Base-by-base conservation (phyloP, 2,888 invertebrate species). In the Heliconius hortense region DNA sequence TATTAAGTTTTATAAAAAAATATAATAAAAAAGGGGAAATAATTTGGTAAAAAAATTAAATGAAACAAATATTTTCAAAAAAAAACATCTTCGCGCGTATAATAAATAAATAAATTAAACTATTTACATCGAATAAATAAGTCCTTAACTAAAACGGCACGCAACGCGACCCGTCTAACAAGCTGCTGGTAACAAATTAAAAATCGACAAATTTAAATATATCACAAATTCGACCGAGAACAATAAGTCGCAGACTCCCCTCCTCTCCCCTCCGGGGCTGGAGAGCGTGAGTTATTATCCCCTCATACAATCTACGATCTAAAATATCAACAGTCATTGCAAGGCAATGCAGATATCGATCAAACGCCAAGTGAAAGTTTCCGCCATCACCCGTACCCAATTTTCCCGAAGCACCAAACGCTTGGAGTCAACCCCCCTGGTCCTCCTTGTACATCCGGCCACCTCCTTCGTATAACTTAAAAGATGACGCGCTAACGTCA, bases 261-360 rank as follows among this genome's bases (percentile, higher is more conserved):
- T 80, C 74, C 68, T 80, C 83, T 82, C 89, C 80, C 75, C 68
- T 80, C 83, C 81, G 82, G 76, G 18, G 79, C 78, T 85, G 87
- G 85, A 85, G 89, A 90, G 89, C 81, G 90, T 86, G 91, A 93
- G 93, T 89, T 92, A 93, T 94, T 94, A 91, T 89, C 84, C 88
- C 84, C 84, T 80, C 79, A 80, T 82, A 87, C 85, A 86, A 83
- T 82, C 73, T 80, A 81, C 78, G 78, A 73, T 72, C 81, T 76
- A 78, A 73, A 76, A 75, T 71, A 75, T 66, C 74, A 69, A 76
- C 28, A 70, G 73, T 76, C 76, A 79, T 74, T 69, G 76, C 76
- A 70, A 68, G 70, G 77, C 73, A 76, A 77, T 70, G 78, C 76
- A 73, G 75, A 72, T 74, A 72, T 76, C 75, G 72, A 78, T 48